These are phyloP conservation scores for Bellardia bayeri DNA, from an alignment of 2,888 invertebrate species.

Conservation along the genomic window DNA sequence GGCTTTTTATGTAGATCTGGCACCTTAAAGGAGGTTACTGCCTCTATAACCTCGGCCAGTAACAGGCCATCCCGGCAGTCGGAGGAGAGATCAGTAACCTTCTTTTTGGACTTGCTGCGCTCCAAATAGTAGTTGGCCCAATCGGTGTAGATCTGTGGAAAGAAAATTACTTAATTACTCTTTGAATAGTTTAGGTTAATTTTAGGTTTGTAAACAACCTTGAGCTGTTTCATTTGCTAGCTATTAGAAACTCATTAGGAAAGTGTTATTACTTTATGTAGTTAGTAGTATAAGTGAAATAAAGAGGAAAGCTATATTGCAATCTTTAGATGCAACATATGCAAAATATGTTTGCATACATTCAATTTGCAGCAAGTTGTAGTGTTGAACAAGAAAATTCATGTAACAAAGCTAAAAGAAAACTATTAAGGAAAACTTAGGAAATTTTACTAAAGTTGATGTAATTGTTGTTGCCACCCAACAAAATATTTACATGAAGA, in stretches of 20 bases:
- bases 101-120: constrained; percentile 93
- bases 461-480: constrained; percentile 30
- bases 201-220: no score
- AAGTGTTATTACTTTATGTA: constrained; percentile 3
- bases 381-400: constrained; percentile 17
- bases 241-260: constrained; percentile 72
- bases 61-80: constrained; percentile 97
- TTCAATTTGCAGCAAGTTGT: neutral
- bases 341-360: constrained; percentile 43
- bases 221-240: neutral
- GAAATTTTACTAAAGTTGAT: neutral
- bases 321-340: constrained; percentile 54
- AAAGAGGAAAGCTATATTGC: constrained; percentile 26
- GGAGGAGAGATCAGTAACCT: constrained; percentile 93
- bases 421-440: constrained; percentile 53
- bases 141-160: constrained; percentile 95
- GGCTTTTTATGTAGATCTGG: constrained; percentile 93
- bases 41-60: constrained; percentile 96
- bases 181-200: neutral
- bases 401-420: constrained; percentile 17
- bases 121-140: constrained; percentile 99
- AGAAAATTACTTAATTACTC: neutral
- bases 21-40: constrained; percentile 92
- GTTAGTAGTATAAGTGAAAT: neutral
- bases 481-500: constrained; percentile 42